Evolutionary conservation across 2,797 vertebrate genomes (phyloP).

Genomic region (Brachyrhaphis roseni): DNA sequence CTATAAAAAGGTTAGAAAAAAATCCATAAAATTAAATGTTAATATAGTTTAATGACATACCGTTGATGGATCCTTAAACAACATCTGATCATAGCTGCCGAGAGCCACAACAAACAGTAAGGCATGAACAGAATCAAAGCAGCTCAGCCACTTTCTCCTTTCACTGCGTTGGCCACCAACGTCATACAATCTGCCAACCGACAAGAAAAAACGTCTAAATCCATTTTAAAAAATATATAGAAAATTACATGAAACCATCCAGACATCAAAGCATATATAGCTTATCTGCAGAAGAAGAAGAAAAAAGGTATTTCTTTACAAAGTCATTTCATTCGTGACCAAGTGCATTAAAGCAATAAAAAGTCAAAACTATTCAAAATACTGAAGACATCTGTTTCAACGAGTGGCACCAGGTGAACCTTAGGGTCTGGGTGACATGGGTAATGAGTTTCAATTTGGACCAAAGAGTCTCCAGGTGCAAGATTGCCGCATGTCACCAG

Average conservation of each 20-base stretch:
- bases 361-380: conserved; percentile 12
- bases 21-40: not conserved
- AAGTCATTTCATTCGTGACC: not conserved
- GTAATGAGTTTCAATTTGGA: conserved; percentile 65
- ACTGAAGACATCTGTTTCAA: conserved; percentile 31
- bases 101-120: conserved; percentile 79
- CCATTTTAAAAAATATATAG: not conserved
- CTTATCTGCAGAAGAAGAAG: not conserved
- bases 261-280: not conserved
- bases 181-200: conserved; percentile 74
- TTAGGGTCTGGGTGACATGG: conserved; percentile 72
- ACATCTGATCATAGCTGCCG: conserved; percentile 75
- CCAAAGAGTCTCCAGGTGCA: conserved; percentile 55
- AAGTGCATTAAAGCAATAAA: not conserved
- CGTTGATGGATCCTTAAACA: conserved; percentile 50
- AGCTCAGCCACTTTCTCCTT: conserved; percentile 80
- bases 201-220: not conserved
- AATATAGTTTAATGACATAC: conserved; percentile 45
- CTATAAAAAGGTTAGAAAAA: too few relatives aligned
- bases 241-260: not conserved
- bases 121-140: conserved; percentile 77
- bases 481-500: conserved; percentile 65
- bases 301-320: not conserved
- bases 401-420: conserved; percentile 17
- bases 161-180: conserved; percentile 75